Percentiles rank a stretch among this genome's conserved stretches.
These are phyloP conservation scores for Xiphydria camelus DNA, from an alignment of 2,888 invertebrate species.

Conservation along the genomic window DNA sequence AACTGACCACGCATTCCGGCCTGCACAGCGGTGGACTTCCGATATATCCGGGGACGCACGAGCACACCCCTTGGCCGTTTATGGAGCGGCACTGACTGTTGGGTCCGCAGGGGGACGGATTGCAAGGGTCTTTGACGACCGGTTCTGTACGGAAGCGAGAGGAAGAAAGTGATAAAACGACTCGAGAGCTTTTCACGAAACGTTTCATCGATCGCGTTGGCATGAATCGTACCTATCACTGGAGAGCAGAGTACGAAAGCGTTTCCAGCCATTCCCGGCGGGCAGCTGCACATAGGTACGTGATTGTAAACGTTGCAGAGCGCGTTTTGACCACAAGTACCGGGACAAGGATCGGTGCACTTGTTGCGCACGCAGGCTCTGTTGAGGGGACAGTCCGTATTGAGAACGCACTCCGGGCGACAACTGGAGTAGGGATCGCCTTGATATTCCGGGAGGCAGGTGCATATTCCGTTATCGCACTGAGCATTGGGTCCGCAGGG, in stretches of 20 bases:
- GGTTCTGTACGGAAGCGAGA: not conserved
- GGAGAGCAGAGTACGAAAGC: constrained; percentile 66
- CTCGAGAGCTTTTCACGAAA: too few species aligned
- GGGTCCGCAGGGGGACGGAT: constrained; percentile 72
- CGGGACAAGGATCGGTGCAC: constrained; percentile 64
- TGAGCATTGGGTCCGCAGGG: constrained; percentile 75
- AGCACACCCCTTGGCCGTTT: constrained; percentile 72
- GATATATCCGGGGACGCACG: constrained; percentile 68
- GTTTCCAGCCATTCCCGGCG: constrained; percentile 66
- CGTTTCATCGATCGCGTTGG: too few species aligned
- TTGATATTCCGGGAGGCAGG: constrained; percentile 58
- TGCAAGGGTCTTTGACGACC: constrained; percentile 60
- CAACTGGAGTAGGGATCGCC: constrained; percentile 62
- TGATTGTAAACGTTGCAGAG: constrained; percentile 63
- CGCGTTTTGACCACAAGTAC: constrained; percentile 66
- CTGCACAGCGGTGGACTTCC: constrained; percentile 75
- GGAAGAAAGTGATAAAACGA: too few species aligned
- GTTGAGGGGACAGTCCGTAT: constrained; percentile 62
- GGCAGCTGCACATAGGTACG: constrained; percentile 64
- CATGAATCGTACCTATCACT: constrained; percentile 60
- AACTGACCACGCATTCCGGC: constrained; percentile 72
- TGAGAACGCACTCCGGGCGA: constrained; percentile 64
- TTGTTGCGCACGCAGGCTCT: constrained; percentile 65
- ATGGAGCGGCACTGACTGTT: constrained; percentile 73
- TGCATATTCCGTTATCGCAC: constrained; percentile 66